A percentile compares a stretch with the other conserved stretches of the same genome.
Evolutionary conservation across 2,888 invertebrate species (phyloP).

Genomic region (Fabriciana adippe): DNA sequence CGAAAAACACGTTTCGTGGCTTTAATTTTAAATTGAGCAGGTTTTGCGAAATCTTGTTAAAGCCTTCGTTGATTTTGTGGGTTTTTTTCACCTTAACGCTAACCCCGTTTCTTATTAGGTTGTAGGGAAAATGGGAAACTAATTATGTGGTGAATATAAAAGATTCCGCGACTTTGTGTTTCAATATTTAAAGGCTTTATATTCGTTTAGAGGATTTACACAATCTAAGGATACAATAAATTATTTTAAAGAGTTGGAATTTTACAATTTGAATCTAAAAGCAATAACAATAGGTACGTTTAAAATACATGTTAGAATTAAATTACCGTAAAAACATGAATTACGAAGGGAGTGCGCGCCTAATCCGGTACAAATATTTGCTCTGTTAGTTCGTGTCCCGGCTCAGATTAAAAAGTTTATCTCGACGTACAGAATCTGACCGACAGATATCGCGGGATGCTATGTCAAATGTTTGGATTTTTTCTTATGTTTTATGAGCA

Average conservation of each 20-base stretch:
- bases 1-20: conserved; percentile 83
- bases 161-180: conserved; percentile 46
- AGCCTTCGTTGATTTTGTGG: conserved; percentile 70
- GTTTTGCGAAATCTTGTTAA: conserved; percentile 77
- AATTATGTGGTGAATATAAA: conserved; percentile 59
- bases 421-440: conserved; percentile 66
- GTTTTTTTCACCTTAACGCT: conserved; percentile 60
- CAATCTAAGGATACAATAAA: too few relatives aligned
- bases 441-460: conserved; percentile 39
- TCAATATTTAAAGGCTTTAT: conserved; percentile 39
- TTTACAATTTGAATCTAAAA: neutral
- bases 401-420: conserved; percentile 68
- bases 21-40: conserved; percentile 83
- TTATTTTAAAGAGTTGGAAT: too few relatives aligned
- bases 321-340: conserved; percentile 14
- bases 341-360: conserved; percentile 42
- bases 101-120: conserved; percentile 68
- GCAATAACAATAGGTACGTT: neutral
- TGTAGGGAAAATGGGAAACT: conserved; percentile 66
- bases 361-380: conserved; percentile 68
- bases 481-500: conserved; percentile 10
- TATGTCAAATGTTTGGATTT: conserved; percentile 9
- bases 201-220: conserved; percentile 18
- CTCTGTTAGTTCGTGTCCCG: conserved; percentile 57
- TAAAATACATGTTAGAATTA: neutral